A percentile compares a stretch with the other conserved stretches of the same genome.
Conservation (phyloP, 2,797 vertebrate species). For the Sebastes oblongus region DNA sequence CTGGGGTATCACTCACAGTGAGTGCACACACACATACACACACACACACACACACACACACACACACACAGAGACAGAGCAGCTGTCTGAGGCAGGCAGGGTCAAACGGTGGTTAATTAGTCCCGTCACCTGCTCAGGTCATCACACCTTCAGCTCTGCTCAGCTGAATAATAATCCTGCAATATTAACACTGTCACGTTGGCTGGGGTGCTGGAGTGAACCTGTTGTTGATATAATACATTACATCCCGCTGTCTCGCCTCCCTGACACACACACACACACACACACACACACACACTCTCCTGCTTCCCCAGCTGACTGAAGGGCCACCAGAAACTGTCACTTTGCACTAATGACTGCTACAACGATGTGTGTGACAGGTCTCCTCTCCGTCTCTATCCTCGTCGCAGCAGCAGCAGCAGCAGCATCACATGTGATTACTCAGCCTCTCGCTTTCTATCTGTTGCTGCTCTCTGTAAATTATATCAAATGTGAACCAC, state of each 20-base stretch:
- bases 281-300: slow-evolving; percentile 43
- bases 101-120: slow-evolving; percentile 82
- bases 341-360: slow-evolving; percentile 79
- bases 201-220: slow-evolving; percentile 60
- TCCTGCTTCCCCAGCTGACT: slow-evolving; percentile 40
- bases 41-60: slow-evolving; percentile 39
- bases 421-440: slow-evolving; percentile 55
- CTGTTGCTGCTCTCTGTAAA: slow-evolving; percentile 64
- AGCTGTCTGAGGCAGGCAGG: slow-evolving; percentile 76
- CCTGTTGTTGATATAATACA: slow-evolving; percentile 76
- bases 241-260: slow-evolving; percentile 64
- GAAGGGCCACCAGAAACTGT: slow-evolving; percentile 70
- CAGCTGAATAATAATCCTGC: slow-evolving; percentile 72
- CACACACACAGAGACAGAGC: slow-evolving; percentile 49
- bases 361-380: slow-evolving; percentile 70
- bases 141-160: slow-evolving; percentile 75
- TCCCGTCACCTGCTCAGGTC: slow-evolving; percentile 77
- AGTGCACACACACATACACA: slow-evolving; percentile 19
- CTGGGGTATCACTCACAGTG: slow-evolving; percentile 19
- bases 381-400: slow-evolving; percentile 60
- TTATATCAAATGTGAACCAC: slow-evolving; percentile 66
- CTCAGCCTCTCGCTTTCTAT: slow-evolving; percentile 41
- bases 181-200: slow-evolving; percentile 74
- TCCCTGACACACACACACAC: slow-evolving; percentile 50
- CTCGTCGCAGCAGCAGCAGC: slow-evolving; percentile 24